A percentile compares a stretch with the other conserved stretches of the same genome.
Evolutionary conservation across 2,113 vertebrate genomes (phyloP).

Genomic region (zebrafish (Danio rerio)): DNA sequence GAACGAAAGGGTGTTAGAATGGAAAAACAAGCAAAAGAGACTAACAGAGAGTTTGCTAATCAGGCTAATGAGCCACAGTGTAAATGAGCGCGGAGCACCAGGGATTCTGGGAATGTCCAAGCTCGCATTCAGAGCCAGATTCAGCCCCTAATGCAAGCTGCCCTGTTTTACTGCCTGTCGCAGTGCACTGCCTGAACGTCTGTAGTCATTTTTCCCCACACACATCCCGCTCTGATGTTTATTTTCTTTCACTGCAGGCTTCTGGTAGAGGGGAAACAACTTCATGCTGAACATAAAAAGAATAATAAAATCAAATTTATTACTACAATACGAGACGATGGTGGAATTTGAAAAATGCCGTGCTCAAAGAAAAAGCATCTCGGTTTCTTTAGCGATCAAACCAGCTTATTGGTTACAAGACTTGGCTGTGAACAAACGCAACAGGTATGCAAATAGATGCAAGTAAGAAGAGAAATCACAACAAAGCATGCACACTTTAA

Average conservation of each 20-base stretch:
- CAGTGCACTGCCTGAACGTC: not conserved
- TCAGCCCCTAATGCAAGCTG: constrained; percentile 6
- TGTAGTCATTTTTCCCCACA: constrained; percentile 6
- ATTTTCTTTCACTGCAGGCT: not conserved
- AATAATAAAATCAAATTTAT: constrained; percentile 11
- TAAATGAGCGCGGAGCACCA: constrained; percentile 51
- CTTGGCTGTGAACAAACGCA: not conserved
- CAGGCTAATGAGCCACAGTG: constrained; percentile 51
- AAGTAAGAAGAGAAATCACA: not conserved
- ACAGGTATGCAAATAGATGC: not conserved
- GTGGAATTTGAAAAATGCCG: not conserved
- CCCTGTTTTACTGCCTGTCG: not conserved
- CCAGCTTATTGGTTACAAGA: constrained; percentile 1
- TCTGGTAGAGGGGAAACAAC: constrained; percentile 5
- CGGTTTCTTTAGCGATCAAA: not conserved
- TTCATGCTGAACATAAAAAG: constrained; percentile 3
- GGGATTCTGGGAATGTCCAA: constrained; percentile 54
- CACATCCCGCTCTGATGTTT: not conserved
- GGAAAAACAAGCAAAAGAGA: not conserved
- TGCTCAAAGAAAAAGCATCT: not conserved
- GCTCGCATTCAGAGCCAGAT: constrained; percentile 44
- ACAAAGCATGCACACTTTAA: not conserved
- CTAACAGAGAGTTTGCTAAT: constrained; percentile 28
- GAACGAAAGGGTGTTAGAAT: constrained; percentile 40
- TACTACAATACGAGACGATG: not conserved